phyloP scores from a whole-genome alignment of 2,797 vertebrate genomes.

The Bovichtus variegatus region DNA sequence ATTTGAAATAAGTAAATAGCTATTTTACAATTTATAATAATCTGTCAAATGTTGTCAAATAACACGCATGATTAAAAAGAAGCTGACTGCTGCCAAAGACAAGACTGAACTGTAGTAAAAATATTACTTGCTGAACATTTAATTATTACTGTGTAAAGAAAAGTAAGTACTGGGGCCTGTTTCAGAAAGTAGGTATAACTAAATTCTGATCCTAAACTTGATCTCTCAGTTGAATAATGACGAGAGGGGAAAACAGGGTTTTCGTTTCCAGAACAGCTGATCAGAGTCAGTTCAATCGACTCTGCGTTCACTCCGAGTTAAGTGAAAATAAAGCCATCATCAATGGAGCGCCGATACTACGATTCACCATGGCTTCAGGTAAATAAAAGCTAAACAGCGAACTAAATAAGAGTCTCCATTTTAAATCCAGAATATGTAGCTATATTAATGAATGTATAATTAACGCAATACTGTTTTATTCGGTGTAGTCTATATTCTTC shows the following conservation, averaged over 20 bases:
- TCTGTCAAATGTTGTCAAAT: neutral
- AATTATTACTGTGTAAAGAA: neutral
- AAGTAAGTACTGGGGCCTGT: constrained; percentile 1
- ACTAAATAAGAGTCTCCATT: too few relatives aligned
- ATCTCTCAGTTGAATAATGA: neutral
- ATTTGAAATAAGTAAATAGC: neutral
- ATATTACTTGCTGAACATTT: neutral
- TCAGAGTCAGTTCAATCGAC: neutral
- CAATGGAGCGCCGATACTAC: too few relatives aligned
- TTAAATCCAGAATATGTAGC: too few relatives aligned
- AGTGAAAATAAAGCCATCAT: too few relatives aligned
- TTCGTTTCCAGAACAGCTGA: neutral
- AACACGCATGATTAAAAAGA: too few relatives aligned
- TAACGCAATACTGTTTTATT: too few relatives aligned
- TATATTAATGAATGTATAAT: too few relatives aligned
- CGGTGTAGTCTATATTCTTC: too few relatives aligned
- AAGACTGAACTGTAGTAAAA: neutral
- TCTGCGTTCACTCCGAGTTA: neutral
- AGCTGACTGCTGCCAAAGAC: neutral
- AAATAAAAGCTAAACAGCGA: too few relatives aligned
- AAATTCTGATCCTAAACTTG: too few relatives aligned
- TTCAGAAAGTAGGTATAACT: neutral
- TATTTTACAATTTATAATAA: neutral
- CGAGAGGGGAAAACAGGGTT: too few relatives aligned
- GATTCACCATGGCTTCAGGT: too few relatives aligned